Evolutionary conservation across 2,113 vertebrate species (phyloP).

Genomic region (Cynopterus brachyotis): DNA sequence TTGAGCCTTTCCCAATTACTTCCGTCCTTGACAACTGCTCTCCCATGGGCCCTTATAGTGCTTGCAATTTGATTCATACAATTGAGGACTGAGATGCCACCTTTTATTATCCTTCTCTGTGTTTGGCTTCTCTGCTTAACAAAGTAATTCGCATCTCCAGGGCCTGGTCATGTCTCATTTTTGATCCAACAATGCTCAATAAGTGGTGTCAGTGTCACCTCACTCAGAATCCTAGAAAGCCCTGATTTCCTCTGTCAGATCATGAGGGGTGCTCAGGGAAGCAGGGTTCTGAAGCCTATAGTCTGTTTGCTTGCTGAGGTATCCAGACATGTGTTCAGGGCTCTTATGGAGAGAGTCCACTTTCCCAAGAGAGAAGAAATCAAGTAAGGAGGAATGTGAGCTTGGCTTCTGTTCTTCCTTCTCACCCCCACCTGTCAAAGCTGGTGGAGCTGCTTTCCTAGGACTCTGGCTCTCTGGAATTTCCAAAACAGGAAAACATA

Average conservation of each 20-base stretch:
- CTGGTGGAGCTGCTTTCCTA: background rate
- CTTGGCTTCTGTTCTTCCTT: background rate
- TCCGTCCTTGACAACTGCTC: background rate
- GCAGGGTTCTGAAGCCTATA: background rate
- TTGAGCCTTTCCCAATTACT: background rate
- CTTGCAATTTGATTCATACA: background rate
- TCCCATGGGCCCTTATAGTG: background rate
- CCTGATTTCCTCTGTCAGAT: background rate
- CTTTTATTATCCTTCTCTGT: background rate
- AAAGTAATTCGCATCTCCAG: background rate
- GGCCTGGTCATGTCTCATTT: background rate
- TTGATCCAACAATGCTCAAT: background rate
- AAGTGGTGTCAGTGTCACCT: background rate
- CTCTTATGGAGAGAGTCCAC: background rate
- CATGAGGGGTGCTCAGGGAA: background rate
- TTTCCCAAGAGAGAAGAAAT: background rate
- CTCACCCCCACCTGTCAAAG: accelerated
- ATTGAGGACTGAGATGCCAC: background rate
- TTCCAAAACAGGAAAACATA: background rate
- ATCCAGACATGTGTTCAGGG: background rate
- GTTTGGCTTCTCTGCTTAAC: background rate
- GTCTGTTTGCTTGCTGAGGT: background rate
- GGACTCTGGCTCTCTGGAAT: background rate
- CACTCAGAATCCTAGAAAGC: background rate
- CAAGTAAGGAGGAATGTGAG: background rate